Evolutionary conservation across 2,888 invertebrate species (phyloP), one percentile per base, ranked within the genome.

Genomic region (Psylliodes chrysocephalus): DNA sequence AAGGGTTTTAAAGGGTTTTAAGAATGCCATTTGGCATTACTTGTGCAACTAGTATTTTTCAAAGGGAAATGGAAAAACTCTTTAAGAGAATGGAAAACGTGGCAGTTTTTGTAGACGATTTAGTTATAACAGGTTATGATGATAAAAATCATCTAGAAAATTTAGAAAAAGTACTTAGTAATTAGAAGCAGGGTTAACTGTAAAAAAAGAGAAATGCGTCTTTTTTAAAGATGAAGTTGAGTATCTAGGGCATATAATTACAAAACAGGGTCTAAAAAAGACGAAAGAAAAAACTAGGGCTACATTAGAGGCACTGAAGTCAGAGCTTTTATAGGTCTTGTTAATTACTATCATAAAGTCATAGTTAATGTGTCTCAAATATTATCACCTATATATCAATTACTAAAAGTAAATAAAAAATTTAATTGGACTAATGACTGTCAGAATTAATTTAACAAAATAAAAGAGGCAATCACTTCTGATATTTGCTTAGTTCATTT

Each of bases 11-110:
- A 61, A 65, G 66, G 25, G 75, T 76, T 38, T 75, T 77, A 30
- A 70, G 80, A 18, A 61, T 81, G 22, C 75, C 78, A 1, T 80
- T 75, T 70, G 82, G 81, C 10, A 75, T 80, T n/a, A 73, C 75
- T 3, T 71, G 73, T 10, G 79, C 79, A 12, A 76, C 78, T 6
- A 75, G 75, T 4, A 77, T 79, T 42, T 79, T 81, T 66, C n/a
- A n/a, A n/a, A n/a, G n/a, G 44, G 70, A 72, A 12, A 69, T 81
- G 30, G 81, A 82, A 64, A 63, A 73, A 33, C 61, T 79, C 28
- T 63, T 82, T 7, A 61, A 63, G 46, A 78, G 75, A 3, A 64
- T 76, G 1, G 68, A 74, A 1, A 72, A 65, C 6, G 73, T 75
- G n/a, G 73, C 65, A 22, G 70, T 69, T 67, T 79, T 74, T 64